Evolutionary conservation across 2,797 vertebrate species (phyloP).

Genomic region (Cynodonichthys magdalenae): DNA sequence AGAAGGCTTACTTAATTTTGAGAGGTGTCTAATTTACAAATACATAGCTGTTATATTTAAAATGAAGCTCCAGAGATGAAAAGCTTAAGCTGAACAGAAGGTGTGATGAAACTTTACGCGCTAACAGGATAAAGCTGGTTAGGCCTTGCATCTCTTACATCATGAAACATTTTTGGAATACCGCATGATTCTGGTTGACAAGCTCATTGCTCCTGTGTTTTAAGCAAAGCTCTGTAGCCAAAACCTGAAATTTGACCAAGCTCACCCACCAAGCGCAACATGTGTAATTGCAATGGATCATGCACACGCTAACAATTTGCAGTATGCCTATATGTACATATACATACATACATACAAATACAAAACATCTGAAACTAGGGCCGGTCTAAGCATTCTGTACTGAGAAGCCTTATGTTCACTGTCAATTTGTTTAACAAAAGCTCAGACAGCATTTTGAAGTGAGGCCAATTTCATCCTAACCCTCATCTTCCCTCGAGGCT

Average conservation of each 20-base stretch:
- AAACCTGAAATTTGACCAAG: conserved; percentile 52
- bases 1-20: conserved; percentile 24
- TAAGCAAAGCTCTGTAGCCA: conserved; percentile 44
- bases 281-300: conserved; percentile 47
- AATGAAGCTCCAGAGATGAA: neutral
- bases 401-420: conserved; percentile 29
- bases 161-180: conserved; percentile 54
- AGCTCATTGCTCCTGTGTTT: conserved; percentile 70
- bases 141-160: conserved; percentile 53
- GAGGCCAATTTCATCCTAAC: conserved; percentile 37
- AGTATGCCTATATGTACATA: neutral
- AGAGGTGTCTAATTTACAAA: conserved; percentile 17
- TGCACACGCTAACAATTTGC: neutral
- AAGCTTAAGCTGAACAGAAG: conserved; percentile 43
- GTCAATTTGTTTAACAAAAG: conserved; percentile 48
- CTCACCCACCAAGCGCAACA: conserved; percentile 37
- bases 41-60: conserved; percentile 23
- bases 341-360: too few species aligned
- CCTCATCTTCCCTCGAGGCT: conserved; percentile 26
- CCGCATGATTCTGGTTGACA: conserved; percentile 56
- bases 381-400: conserved; percentile 20
- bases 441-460: conserved; percentile 40
- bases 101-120: conserved; percentile 31
- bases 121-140: conserved; percentile 40
- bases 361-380: conserved; percentile 15